Conservation (phyloP, 2,888 invertebrate species). For the Drosophila quasianomalipes region DNA sequence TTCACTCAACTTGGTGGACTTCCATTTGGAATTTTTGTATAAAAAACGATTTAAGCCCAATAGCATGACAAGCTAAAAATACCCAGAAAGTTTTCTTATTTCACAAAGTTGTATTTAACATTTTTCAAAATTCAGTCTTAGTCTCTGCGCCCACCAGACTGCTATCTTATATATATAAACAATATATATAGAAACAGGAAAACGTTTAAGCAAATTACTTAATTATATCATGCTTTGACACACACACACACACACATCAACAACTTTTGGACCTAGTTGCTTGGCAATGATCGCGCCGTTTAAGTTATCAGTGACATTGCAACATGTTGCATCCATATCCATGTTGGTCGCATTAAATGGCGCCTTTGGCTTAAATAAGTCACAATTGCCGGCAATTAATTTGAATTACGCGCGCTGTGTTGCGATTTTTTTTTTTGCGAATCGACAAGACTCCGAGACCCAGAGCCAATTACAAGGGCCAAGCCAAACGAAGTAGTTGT, state of each 20-base stretch:
- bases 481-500: conserved; percentile 44
- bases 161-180: background rate
- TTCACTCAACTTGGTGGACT: background rate
- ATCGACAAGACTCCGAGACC: conserved; percentile 42
- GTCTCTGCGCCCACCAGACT: background rate
- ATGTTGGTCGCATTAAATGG: conserved; percentile 65
- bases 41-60: background rate
- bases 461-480: conserved; percentile 71
- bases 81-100: background rate
- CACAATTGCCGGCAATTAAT: conserved; percentile 81
- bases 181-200: background rate
- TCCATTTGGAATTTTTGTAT: background rate
- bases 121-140: background rate
- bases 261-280: conserved; percentile 4
- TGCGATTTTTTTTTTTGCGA: conserved; percentile 66
- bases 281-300: conserved; percentile 33
- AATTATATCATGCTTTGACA: conserved; percentile 29
- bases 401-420: conserved; percentile 72
- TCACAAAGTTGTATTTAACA: background rate
- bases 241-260: background rate
- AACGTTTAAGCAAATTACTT: conserved; percentile 6
- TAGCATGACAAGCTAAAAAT: background rate
- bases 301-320: conserved; percentile 35
- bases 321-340: conserved; percentile 9
- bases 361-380: conserved; percentile 75